Base-by-base conservation (phyloP, 2,888 invertebrate genomes). In the Tiphia femorata region DNA sequence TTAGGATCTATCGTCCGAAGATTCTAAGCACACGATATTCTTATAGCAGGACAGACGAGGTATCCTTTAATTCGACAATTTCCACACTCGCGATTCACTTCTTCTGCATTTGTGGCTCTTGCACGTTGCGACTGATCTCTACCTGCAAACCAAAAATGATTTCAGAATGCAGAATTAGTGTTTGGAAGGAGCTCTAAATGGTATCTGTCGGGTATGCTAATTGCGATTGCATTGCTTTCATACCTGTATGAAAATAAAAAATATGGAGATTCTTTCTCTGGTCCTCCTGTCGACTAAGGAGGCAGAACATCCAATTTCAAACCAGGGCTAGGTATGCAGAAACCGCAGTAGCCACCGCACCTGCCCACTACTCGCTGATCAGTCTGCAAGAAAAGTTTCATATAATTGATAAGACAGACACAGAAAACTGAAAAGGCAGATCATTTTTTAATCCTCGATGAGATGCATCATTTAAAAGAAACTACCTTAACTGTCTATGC, bases 341-440 rank as follows among this genome's bases (percentile, higher is more conserved):
- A 86, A 4, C 92, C 92, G 74, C 92, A 92, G 75, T 89, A 91
- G 41, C 92, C 92, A 10, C 92, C 92, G 74, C 92, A 92, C 76
- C 86, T 87, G 1, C 92, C 92, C 27, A 85, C 82, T 12, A 90
- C 86, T 41, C 84, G 83, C 74, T 88, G 85, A 56, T 86, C 81
- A 49, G 86, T 87, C 89, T 90, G 72, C 1, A 81, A 79, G 62
- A 44, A 35, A 10, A 29, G 2, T 5, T n/a, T n/a, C 2, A 5
- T 3, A 12, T 29, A 29, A 29, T n/a, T n/a, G n/a, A n/a, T n/a
- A n/a, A n/a, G n/a, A n/a, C n/a, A n/a, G n/a, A n/a, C n/a, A n/a
- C n/a, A n/a, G n/a, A n/a, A n/a, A n/a, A n/a, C n/a, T n/a, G n/a
- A n/a, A n/a, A n/a, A n/a, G n/a, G n/a, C n/a, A n/a, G n/a, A n/a